These are phyloP conservation scores for Eumacrocentrus americanus DNA, from an alignment of 2,888 invertebrate species.

Conservation along the genomic window DNA sequence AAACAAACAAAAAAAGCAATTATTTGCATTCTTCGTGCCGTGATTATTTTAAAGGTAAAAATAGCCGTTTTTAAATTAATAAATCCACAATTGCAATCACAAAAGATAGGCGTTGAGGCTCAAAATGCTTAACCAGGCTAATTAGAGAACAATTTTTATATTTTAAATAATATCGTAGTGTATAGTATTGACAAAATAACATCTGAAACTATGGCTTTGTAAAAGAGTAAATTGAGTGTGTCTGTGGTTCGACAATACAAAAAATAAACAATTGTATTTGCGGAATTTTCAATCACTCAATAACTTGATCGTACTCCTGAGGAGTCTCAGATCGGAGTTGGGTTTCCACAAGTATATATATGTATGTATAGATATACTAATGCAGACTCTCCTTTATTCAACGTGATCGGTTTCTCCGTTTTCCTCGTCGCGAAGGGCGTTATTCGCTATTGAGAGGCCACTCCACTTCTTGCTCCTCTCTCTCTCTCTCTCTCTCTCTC, in stretches of 20 bases:
- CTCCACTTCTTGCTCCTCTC: neutral
- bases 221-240: conserved; percentile 6
- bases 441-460: neutral
- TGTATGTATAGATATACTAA: conserved; percentile 10
- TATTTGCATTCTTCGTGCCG: conserved; percentile 39
- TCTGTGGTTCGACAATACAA: neutral
- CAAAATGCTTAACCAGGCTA: neutral
- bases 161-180: no score
- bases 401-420: conserved; percentile 19
- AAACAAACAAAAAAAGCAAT: neutral
- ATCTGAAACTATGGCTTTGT: no score
- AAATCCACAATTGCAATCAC: neutral
- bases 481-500: no score
- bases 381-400: conserved; percentile 19
- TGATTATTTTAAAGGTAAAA: conserved; percentile 5
- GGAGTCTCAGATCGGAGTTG: conserved; percentile 16
- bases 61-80: conserved; percentile 15
- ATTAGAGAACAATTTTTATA: no score
- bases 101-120: neutral
- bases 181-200: no score
- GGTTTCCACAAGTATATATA: conserved; percentile 12
- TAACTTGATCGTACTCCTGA: conserved; percentile 15
- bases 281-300: conserved; percentile 26
- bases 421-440: neutral
- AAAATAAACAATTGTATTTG: conserved; percentile 2